Evolutionary conservation across 1,140 invertebrate genomes (phyloP).

Genomic region (Microvelia longipes): DNA sequence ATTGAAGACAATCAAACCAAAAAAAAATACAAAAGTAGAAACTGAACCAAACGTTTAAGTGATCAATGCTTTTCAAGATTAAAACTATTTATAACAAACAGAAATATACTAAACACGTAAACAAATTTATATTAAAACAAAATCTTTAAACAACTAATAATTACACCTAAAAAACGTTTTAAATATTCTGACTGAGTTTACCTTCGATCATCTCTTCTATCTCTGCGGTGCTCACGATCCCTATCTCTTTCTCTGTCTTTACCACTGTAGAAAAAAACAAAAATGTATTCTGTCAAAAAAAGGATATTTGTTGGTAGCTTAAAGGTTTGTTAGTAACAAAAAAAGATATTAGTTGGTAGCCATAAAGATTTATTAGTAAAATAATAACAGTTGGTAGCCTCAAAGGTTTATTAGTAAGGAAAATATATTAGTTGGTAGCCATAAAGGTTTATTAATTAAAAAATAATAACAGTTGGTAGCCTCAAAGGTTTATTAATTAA

Average conservation of each 20-base stretch:
- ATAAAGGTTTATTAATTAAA: not conserved
- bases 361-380: not conserved
- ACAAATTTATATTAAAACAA: no score
- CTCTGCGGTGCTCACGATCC: slow-evolving; percentile 10
- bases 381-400: not conserved
- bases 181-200: no score
- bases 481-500: no score
- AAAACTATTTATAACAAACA: not conserved
- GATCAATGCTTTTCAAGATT: not conserved
- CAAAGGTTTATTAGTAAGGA: not conserved
- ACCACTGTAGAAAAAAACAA: not conserved
- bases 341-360: not conserved
- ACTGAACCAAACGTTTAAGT: not conserved
- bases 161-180: no score
- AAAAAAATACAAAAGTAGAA: not conserved
- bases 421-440: not conserved
- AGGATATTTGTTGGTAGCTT: not conserved
- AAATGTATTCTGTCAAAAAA: not conserved
- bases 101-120: not conserved
- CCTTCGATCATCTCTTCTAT: slow-evolving; percentile 9
- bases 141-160: no score
- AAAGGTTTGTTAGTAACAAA: not conserved
- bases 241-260: slow-evolving; percentile 14
- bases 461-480: no score
- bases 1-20: not conserved